Evolutionary conservation across 2,797 vertebrate species (phyloP).

Genomic region (Paedocypris micromegethes): DNA sequence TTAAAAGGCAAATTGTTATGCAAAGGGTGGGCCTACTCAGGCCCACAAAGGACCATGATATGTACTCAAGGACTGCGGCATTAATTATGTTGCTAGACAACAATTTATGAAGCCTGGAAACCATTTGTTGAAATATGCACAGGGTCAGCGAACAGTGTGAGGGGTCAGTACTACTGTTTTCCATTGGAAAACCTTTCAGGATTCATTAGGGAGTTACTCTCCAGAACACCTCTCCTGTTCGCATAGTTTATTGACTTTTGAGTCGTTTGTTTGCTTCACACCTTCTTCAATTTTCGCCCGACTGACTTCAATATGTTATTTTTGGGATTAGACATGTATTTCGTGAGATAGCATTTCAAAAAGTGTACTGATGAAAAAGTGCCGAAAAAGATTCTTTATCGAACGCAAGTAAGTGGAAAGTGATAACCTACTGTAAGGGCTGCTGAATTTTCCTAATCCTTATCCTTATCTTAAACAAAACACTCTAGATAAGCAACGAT

Average conservation of each 20-base stretch:
- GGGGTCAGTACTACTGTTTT: conserved; percentile 2
- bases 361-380: too few species aligned
- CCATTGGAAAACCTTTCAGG: conserved; percentile 2
- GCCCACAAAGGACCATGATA: conserved; percentile 44
- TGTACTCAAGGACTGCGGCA: conserved; percentile 51
- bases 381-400: too few species aligned
- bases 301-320: neutral
- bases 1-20: conserved; percentile 42
- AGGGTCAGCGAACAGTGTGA: conserved; percentile 49
- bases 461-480: too few species aligned
- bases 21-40: conserved; percentile 14
- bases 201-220: conserved; percentile 12
- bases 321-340: neutral
- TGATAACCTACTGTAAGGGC: too few species aligned
- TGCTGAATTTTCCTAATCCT: too few species aligned
- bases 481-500: too few species aligned
- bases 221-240: conserved; percentile 20
- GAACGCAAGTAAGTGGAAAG: too few species aligned
- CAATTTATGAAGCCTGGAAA: conserved; percentile 57
- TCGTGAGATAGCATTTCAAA: too few species aligned
- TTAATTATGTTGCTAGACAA: conserved; percentile 70
- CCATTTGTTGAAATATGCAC: conserved; percentile 58
- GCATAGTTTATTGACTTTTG: neutral
- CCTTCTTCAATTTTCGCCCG: too few species aligned
- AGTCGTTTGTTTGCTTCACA: too few species aligned